Conservation (phyloP, 2,888 invertebrate species). For the Nemurella pictetii region DNA sequence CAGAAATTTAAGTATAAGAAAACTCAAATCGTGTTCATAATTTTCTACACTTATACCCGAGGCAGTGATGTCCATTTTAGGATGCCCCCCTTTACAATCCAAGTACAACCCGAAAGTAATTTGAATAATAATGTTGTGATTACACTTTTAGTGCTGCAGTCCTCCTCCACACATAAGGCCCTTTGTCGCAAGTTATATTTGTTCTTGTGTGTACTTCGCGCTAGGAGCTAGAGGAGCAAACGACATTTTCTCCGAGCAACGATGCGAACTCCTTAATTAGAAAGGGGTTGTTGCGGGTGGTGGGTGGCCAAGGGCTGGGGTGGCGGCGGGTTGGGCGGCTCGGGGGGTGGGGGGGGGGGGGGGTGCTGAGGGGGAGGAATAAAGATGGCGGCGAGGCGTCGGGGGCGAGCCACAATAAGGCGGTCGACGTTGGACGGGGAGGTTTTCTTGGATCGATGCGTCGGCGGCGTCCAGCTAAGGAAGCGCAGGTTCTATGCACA, state of each 20-base stretch:
- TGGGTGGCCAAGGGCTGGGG: background rate
- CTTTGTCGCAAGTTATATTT: conserved; percentile 2
- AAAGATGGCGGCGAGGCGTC: conserved; percentile 27
- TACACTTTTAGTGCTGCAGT: background rate
- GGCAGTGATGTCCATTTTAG: background rate
- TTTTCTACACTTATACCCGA: background rate
- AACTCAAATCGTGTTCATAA: no score
- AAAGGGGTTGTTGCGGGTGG: conserved; percentile 23
- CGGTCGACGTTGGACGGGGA: background rate
- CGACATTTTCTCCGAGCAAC: conserved; percentile 28
- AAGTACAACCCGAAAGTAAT: background rate
- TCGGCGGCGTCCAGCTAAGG: conserved; percentile 8
- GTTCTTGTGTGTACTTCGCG: background rate
- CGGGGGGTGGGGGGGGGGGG: background rate
- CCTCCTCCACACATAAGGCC: background rate
- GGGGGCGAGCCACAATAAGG: conserved; percentile 14
- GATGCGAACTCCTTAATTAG: conserved; percentile 31
- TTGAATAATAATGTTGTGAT: background rate
- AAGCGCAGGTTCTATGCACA: background rate
- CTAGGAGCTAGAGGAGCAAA: conserved; percentile 12
- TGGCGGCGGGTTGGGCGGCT: background rate
- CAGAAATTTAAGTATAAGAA: no score
- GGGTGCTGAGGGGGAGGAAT: background rate
- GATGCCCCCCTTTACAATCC: background rate
- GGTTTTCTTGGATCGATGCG: conserved; percentile 20